Conservation (phyloP, 2,888 invertebrate genomes). For the Gastrophysa polygoni region DNA sequence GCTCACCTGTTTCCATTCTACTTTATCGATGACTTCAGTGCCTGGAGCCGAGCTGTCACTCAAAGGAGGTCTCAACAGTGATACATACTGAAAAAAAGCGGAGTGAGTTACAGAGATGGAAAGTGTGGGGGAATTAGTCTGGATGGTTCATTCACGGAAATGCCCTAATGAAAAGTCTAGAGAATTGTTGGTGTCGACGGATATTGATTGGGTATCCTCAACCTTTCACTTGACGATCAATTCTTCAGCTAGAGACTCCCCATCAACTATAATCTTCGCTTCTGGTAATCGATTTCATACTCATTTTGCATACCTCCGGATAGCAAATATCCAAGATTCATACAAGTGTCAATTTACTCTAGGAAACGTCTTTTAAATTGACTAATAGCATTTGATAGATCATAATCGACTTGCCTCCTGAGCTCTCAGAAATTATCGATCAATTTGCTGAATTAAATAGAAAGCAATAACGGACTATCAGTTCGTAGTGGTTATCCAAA, state of each 20-base stretch:
- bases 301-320: too few species aligned
- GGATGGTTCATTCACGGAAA: too few species aligned
- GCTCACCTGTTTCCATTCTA: slow-evolving; percentile 90
- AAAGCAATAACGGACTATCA: neutral
- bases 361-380: neutral
- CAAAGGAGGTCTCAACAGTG: slow-evolving; percentile 83
- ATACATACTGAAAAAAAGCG: slow-evolving; percentile 74
- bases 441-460: neutral
- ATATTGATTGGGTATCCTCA: too few species aligned
- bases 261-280: too few species aligned
- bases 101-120: neutral
- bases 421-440: neutral
- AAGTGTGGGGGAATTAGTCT: neutral
- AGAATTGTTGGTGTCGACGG: too few species aligned
- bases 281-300: too few species aligned
- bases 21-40: slow-evolving; percentile 75
- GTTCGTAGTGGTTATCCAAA: neutral
- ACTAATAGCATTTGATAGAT: neutral
- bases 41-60: slow-evolving; percentile 68
- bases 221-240: too few species aligned
- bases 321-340: too few species aligned
- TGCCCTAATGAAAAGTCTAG: too few species aligned
- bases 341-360: too few species aligned
- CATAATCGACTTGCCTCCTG: neutral
- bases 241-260: too few species aligned